phyloP scores from a whole-genome alignment of 2,113 vertebrate genomes.

The Zapornia atra region DNA sequence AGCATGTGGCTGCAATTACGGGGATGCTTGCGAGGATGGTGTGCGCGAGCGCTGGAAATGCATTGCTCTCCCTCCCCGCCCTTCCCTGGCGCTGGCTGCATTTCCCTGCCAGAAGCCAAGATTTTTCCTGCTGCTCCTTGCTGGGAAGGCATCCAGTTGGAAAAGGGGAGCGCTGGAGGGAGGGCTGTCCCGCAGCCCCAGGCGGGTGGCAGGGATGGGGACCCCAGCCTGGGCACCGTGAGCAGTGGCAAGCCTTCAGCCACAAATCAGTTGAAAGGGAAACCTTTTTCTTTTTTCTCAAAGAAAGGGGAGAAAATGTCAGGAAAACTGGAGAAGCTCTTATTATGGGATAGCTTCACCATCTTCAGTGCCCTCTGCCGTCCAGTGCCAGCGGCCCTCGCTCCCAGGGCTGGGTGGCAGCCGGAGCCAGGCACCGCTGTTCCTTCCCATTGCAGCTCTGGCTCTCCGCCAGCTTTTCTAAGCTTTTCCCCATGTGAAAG shows the following conservation, averaged over 20 bases:
- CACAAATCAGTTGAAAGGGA: neutral
- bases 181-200: neutral
- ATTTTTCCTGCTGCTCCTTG: conserved; percentile 58
- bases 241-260: neutral
- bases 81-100: conserved; percentile 3
- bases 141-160: conserved; percentile 23
- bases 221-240: neutral
- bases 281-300: neutral
- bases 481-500: neutral
- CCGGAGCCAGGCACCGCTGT: neutral
- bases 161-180: neutral
- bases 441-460: neutral
- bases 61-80: neutral
- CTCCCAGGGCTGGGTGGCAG: neutral
- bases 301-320: rapidly evolving
- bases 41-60: neutral
- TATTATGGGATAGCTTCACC: neutral
- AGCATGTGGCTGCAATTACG: conserved; percentile 61
- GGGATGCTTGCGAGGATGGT: neutral
- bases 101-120: conserved; percentile 42
- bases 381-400: neutral
- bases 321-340: neutral
- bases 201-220: neutral
- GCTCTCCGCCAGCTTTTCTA: neutral
- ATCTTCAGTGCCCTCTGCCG: neutral